Evolutionary conservation across 2,888 invertebrate genomes (phyloP).

Genomic region (Metallyticus violacea): DNA sequence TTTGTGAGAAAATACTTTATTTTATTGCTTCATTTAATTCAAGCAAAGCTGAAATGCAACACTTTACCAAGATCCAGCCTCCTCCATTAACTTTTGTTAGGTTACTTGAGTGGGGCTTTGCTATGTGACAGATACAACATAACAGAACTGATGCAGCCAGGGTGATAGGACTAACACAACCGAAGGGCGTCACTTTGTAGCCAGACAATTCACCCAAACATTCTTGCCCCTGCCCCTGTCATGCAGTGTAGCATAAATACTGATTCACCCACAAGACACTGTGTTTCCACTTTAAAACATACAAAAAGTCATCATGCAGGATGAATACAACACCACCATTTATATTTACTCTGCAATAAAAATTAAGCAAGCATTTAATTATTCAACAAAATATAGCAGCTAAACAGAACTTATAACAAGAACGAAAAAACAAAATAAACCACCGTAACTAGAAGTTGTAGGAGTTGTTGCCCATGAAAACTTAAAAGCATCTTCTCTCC

Average conservation of each 20-base stretch:
- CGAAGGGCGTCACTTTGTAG: constrained; percentile 2
- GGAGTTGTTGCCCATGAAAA: too few species aligned
- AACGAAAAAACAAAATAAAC: too few species aligned
- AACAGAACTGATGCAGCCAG: constrained; percentile 18
- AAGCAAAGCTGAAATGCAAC: background rate
- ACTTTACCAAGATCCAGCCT: background rate
- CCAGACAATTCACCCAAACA: constrained; percentile 13
- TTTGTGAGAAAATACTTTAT: background rate
- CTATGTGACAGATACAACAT: constrained; percentile 11
- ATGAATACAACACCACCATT: background rate
- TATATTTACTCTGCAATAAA: background rate
- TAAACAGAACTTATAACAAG: too few species aligned
- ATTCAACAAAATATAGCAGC: background rate
- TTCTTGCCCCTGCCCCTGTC: constrained; percentile 3
- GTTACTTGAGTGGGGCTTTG: background rate
- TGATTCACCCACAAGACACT: constrained; percentile 6
- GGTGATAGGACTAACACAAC: constrained; percentile 1
- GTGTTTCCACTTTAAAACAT: too few species aligned
- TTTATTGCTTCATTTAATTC: background rate
- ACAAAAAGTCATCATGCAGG: background rate
- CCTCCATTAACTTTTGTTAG: background rate
- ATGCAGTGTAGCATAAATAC: background rate
- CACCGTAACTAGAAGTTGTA: too few species aligned
- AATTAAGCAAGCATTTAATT: background rate
- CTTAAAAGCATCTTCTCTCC: too few species aligned